Base-by-base conservation (phyloP, 1,140 invertebrate species). In the Prorops nasuta region DNA sequence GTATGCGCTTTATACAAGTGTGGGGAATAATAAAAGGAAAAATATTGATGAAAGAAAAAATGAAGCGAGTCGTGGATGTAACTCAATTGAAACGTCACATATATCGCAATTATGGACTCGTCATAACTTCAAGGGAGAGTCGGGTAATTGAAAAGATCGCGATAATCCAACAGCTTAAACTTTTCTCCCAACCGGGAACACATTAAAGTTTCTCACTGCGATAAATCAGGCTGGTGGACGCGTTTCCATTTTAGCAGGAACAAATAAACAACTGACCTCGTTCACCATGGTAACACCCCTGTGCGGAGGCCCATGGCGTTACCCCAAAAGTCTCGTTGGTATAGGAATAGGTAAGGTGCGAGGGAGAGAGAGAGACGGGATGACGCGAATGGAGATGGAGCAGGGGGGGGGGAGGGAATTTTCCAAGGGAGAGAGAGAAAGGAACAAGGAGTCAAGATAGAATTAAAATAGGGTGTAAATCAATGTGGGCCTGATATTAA, bases 221-320 rank as follows among this genome's bases (percentile, higher is more conserved):
- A 58, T 61, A 58, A 61, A 61, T 61, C 58, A 58, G 49, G 22
- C 7, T 48, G 28, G 42, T 47, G 36, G 41, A 56, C 39, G 49
- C 54, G 21, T 20, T 44, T 50, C 51, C 55, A 46, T 51, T 60
- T 60, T 48, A 40, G 38, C 41, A 51, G 28, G 46, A 54, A 45
- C 57, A 51, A 63, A 60, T 60, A 60, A 63, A 60, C 60, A 54
- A 60, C 47, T 62, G 53, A 62, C 60, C 51, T 53, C 51, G 51
- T 64, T 62, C 54, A 54, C 54, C 51, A 48, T 49, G 50, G 55
- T 57, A 57, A 57, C 55, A 54, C 49, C 46, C 46, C 46, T 43
- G 47, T 22, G 37, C 37, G 8, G 10, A n/a, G 10, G 16, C 18
- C 28, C 19, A 44, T 40, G 44, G 31, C 31, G 44, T 35, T 19